Evolutionary conservation across 2,113 vertebrate species (phyloP), one percentile per base, ranked within the genome.

Genomic region (Entelurus aequoreus): DNA sequence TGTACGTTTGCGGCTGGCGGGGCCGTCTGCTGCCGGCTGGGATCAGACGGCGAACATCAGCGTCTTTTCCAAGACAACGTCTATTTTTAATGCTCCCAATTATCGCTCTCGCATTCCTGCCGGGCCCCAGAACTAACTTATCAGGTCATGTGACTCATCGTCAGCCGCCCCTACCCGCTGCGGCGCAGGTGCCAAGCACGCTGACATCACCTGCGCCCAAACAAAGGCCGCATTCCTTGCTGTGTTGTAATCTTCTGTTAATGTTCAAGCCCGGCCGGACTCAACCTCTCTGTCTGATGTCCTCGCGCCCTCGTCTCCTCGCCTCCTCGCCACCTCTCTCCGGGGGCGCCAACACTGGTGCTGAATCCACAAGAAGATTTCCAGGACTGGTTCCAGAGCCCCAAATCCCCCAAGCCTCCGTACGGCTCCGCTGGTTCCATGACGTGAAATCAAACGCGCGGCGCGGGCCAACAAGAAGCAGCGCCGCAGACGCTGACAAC

Each of bases 31-130:
- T 85, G 82, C 86, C 83, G 88, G 85, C 87, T 86, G 89, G 85
- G 81, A 86, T 87, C 84, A 89, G 83, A 86, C 82, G 75, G 81
- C 76, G 62, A 81, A 71, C 84, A 85, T 88, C 82, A 86, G 77
- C 78, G 13, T 60, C 40, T 76, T 61, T 79, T 77, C 75, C 69
- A 74, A 44, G 60, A 65, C 63, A 14, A 14, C 6, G 16, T 65
- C 50, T 69, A 16, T 63, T 68, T 76, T 69, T 52, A 73, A 73
- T 77, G 54, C 63, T 57, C 38, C 38, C 16, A 72, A 51, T 5
- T 72, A 51, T 40, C 56, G 5, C 19, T 11, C 57, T 47, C 42
- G 5, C 37, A 12, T 38, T 35, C 53, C 38, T 38, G 15, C 14
- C 49, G 49, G 15, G 16, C 49, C 49, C 14, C 49, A 51, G 13